Base-by-base conservation (phyloP, 2,797 vertebrate species). In the Todus mexicanus region DNA sequence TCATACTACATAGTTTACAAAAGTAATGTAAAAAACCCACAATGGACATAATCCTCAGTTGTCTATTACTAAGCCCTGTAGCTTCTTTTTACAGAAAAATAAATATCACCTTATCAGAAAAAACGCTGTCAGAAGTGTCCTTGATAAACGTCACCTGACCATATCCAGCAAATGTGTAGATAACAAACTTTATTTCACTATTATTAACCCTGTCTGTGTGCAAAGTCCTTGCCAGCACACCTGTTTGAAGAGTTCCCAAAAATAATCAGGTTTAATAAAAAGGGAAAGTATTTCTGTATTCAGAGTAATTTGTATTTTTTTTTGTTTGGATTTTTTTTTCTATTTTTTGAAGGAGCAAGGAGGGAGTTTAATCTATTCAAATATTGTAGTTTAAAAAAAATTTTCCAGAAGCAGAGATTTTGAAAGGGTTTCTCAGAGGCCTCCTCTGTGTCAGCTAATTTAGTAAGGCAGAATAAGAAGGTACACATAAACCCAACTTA, bases 1-100 rank as follows among this genome's bases (percentile, higher is more conserved):
- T 83, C 94, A 54, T 72, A 88, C 43, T 87, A 96, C 23, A 43
- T 37, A 87, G 29, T 83, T 85, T 76, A 50, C 40, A 91, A 92
- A 78, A 96, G 71, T 61, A 89, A 81, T 11, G 10, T 56, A 69
- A 94, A 91, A 93, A 97, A 93, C 74, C 61, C 84, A 89, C 80
- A 85, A 92, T 33, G 87, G 79, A 91, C 89, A 92, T 93, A 95
- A 87, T 94, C 92, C 94, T 93, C 91, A 74, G 72, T 31, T 93
- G 35, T 75, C 54, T 29, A 88, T 86, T 81, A 94, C 81, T 89
- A 95, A 94, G 93, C 87, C 94, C 94, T 96, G 92, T 83, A 92
- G 94, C 92, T 92, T 86, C 72, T 73, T 33, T 91, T 94, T 90
- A 85, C 33, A 20, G 15, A 31, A 80, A 77, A 76, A 56, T 54